Conservation (phyloP, 2,797 vertebrate species). For the Tapirus indicus region DNA sequence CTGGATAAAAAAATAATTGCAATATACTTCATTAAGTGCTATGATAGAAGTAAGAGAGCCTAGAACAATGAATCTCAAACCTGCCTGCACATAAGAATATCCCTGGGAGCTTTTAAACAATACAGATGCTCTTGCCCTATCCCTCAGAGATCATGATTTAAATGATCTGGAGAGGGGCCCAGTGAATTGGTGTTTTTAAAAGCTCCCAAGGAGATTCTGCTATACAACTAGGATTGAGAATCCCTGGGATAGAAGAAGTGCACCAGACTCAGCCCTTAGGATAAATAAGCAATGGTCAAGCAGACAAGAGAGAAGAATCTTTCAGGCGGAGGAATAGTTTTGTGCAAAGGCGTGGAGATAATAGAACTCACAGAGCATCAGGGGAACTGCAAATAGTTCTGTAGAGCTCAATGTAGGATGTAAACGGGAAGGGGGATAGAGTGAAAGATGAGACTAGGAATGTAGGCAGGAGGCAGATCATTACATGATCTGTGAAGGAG, state of each 20-base stretch:
- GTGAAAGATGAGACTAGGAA: not conserved
- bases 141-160: not conserved
- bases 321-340: conserved; percentile 1
- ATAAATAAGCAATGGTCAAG: not conserved
- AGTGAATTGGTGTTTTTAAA: conserved; percentile 33
- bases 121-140: not conserved
- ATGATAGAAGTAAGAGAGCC: not conserved
- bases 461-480: not conserved
- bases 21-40: conserved; percentile 33
- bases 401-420: not conserved
- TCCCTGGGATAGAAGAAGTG: not conserved
- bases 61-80: conserved; percentile 30
- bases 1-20: not conserved
- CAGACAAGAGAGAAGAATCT: conserved; percentile 11
- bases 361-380: not conserved
- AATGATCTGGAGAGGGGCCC: not conserved
- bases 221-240: conserved; percentile 4
- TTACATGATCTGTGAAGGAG: not conserved
- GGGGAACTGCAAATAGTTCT: not conserved
- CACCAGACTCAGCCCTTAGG: conserved; percentile 49
- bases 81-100: not conserved
- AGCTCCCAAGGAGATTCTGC: conserved; percentile 7
- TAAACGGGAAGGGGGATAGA: not conserved
- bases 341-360: not conserved
- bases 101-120: not conserved